These are phyloP conservation scores for Venustoraphidia nigricollis DNA, from an alignment of 2,888 invertebrate genomes.

Conservation along the genomic window DNA sequence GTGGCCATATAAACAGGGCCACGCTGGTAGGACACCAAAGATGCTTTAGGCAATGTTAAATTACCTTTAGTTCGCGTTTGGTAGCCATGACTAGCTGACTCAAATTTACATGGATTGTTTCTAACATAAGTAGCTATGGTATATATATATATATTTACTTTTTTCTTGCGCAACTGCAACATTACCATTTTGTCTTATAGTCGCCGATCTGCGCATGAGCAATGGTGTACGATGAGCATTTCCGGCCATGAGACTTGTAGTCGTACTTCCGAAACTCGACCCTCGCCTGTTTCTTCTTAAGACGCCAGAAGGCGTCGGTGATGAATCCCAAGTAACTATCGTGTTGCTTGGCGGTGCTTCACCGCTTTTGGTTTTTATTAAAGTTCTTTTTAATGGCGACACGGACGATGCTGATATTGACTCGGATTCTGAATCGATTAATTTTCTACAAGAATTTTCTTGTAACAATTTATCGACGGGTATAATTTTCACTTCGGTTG, in stretches of 20 bases:
- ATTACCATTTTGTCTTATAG: slow-evolving; percentile 34
- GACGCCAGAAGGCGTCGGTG: slow-evolving; percentile 24
- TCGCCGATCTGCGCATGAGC: slow-evolving; percentile 41
- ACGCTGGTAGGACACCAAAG: too few relatives aligned
- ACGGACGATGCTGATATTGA: slow-evolving; percentile 26
- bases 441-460: too few relatives aligned
- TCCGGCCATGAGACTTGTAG: slow-evolving; percentile 41
- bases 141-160: too few relatives aligned
- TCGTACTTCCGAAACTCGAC: slow-evolving; percentile 54
- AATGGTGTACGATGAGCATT: slow-evolving; percentile 26
- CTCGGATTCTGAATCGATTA: slow-evolving; percentile 16
- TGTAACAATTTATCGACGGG: slow-evolving; percentile 17
- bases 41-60: too few relatives aligned
- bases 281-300: slow-evolving; percentile 19
- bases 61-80: too few relatives aligned
- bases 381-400: slow-evolving; percentile 25
- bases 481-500: slow-evolving; percentile 36
- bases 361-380: slow-evolving; percentile 16
- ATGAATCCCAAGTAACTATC: slow-evolving; percentile 58
- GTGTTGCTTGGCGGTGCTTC: slow-evolving; percentile 22
- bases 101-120: too few relatives aligned
- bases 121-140: too few relatives aligned
- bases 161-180: slow-evolving; percentile 27
- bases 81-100: too few relatives aligned
- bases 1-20: too few relatives aligned